phyloP scores from a whole-genome alignment of 2,797 vertebrate species.

The Otus scops region DNA sequence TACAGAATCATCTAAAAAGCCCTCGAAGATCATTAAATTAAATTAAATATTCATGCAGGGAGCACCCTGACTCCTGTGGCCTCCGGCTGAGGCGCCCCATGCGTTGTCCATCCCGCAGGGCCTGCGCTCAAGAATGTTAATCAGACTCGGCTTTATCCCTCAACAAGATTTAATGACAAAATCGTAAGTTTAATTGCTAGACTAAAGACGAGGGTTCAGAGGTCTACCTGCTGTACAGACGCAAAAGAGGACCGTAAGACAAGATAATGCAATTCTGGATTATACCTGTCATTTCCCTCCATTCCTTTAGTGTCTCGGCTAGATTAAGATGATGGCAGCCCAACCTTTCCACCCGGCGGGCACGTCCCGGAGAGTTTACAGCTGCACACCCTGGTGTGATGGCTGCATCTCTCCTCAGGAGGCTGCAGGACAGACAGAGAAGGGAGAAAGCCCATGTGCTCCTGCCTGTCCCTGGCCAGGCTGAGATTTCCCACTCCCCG shows the following conservation, averaged over 20 bases:
- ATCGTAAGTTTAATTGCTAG: neutral
- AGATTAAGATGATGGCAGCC: neutral
- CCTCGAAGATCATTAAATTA: too few relatives aligned
- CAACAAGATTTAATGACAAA: neutral
- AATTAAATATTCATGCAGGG: rapidly evolving
- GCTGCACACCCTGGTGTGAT: neutral
- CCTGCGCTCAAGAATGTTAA: neutral
- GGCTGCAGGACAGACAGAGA: neutral
- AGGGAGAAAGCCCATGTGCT: neutral
- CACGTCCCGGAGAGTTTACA: rapidly evolving
- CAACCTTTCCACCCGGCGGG: neutral
- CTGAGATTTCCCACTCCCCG: rapidly evolving
- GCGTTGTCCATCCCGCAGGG: neutral
- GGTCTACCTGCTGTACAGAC: neutral
- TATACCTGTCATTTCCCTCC: neutral
- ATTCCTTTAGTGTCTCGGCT: neutral
- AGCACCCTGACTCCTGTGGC: neutral
- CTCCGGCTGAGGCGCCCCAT: neutral
- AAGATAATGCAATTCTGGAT: neutral
- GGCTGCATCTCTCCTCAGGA: neutral
- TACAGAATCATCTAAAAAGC: too few relatives aligned
- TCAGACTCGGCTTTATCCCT: neutral
- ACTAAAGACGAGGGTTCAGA: neutral
- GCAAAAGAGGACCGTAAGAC: neutral
- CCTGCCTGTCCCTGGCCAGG: neutral